Evolutionary conservation across 2,113 vertebrate genomes (phyloP).

Genomic region (Festucalex cinctus): DNA sequence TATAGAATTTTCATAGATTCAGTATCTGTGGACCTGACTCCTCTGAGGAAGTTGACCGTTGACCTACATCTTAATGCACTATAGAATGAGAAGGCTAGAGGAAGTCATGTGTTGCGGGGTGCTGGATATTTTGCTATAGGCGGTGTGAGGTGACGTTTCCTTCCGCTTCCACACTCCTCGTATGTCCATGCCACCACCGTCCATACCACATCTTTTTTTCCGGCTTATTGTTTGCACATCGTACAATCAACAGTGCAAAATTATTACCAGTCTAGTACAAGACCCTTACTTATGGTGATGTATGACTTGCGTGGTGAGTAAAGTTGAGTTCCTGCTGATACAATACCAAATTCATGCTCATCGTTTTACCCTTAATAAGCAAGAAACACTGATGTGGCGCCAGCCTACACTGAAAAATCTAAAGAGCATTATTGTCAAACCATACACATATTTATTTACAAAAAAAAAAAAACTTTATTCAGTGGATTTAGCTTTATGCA

Average conservation of each 20-base stretch:
- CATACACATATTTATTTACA: not conserved
- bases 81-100: slow-evolving; percentile 31
- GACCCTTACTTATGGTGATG: not conserved
- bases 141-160: not conserved
- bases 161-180: slow-evolving; percentile 17
- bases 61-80: slow-evolving; percentile 53
- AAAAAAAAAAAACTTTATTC: too few species aligned
- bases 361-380: too few species aligned
- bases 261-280: not conserved
- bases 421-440: not conserved
- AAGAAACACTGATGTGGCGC: too few species aligned
- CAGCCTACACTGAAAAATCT: too few species aligned
- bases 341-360: not conserved
- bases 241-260: slow-evolving; percentile 7
- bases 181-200: slow-evolving; percentile 14
- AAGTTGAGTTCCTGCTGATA: not conserved
- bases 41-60: slow-evolving; percentile 56
- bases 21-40: slow-evolving; percentile 19
- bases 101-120: slow-evolving; percentile 55
- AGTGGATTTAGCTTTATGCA: too few species aligned
- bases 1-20: too few species aligned
- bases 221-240: slow-evolving; percentile 38
- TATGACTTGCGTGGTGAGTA: not conserved
- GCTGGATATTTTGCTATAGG: slow-evolving; percentile 22
- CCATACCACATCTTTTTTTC: slow-evolving; percentile 29